phyloP scores from a whole-genome alignment of 1,140 invertebrate genomes.

The Acyrthosiphon pisum region DNA sequence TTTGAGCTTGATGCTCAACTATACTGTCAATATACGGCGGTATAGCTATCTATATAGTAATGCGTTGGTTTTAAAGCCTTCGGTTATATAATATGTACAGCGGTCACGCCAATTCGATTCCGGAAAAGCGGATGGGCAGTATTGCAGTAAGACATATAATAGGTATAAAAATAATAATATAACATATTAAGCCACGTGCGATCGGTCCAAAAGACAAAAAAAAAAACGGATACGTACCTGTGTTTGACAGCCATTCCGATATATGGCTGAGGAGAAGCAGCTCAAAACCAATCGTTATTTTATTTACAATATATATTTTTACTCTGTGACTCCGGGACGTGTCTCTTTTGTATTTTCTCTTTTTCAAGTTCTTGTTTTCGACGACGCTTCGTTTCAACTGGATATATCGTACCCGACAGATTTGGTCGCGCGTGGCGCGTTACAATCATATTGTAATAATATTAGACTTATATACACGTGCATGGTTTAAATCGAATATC shows the following conservation, averaged over 20 bases:
- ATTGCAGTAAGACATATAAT: background rate
- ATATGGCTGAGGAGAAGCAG: background rate
- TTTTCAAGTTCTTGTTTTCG: background rate
- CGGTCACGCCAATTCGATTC: background rate
- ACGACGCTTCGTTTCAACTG: background rate
- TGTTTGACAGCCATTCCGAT: background rate
- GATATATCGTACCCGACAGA: background rate
- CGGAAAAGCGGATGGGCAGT: background rate
- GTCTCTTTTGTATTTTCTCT: background rate
- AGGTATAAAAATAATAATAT: too few species aligned
- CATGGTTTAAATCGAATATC: background rate
- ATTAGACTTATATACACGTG: background rate
- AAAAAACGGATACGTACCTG: conserved; percentile 8
- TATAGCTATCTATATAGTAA: background rate
- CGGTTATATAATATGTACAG: background rate
- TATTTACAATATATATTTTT: background rate
- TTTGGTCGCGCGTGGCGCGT: background rate
- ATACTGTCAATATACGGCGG: background rate
- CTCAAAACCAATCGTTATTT: background rate
- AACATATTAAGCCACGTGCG: background rate
- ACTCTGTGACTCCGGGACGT: background rate
- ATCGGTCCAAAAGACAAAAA: background rate
- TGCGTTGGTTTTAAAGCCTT: background rate
- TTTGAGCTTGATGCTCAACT: background rate
- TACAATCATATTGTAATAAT: background rate